Conservation (phyloP, 2,888 invertebrate species). For the Abrostola triplasia region DNA sequence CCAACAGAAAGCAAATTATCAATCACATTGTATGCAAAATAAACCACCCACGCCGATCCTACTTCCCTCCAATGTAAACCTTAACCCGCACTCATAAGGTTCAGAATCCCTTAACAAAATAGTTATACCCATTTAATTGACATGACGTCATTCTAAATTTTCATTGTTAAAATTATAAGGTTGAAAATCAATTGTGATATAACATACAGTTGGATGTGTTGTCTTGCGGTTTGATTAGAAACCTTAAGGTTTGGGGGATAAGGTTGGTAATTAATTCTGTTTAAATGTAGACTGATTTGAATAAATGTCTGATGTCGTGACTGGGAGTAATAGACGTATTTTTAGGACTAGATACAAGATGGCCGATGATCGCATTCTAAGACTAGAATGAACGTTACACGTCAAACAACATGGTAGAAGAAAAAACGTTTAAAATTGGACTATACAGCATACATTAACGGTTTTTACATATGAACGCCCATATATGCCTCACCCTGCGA, state of each 20-base stretch:
- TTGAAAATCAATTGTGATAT: slow-evolving; percentile 23
- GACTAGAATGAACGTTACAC: neutral
- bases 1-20: slow-evolving; percentile 38
- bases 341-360: slow-evolving; percentile 26
- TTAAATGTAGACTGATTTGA: slow-evolving; percentile 15
- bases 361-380: slow-evolving; percentile 4
- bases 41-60: slow-evolving; percentile 50
- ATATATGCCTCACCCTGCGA: no score
- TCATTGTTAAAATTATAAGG: slow-evolving; percentile 19
- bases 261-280: slow-evolving; percentile 6
- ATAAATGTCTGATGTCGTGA: slow-evolving; percentile 31
- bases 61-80: slow-evolving; percentile 12
- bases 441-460: no score
- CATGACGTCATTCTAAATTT: slow-evolving; percentile 37
- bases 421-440: no score
- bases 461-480: no score
- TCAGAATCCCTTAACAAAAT: slow-evolving; percentile 2
- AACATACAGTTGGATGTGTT: slow-evolving; percentile 10
- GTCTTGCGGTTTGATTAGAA: neutral
- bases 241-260: fast-evolving
- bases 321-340: slow-evolving; percentile 29
- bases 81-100: neutral
- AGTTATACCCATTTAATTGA: slow-evolving; percentile 16
- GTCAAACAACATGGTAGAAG: no score
- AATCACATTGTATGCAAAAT: slow-evolving; percentile 58